Conservation (phyloP, 2,888 invertebrate genomes). For the Lasioglossum pauxillum region DNA sequence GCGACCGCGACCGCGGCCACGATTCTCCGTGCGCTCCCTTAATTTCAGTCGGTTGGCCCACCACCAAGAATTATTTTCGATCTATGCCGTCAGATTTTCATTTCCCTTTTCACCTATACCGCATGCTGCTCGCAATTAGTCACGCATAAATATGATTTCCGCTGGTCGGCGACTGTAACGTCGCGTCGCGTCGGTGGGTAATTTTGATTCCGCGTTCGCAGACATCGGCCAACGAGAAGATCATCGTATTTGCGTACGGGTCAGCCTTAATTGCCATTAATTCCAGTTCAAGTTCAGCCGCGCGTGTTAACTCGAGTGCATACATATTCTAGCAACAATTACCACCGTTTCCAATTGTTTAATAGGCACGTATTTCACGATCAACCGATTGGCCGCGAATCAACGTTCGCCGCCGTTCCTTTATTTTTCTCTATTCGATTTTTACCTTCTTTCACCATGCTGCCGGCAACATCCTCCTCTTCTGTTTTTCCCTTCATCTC, state of each 20-base stretch:
- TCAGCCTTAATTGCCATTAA: conserved; percentile 75
- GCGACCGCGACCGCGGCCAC: conserved; percentile 19
- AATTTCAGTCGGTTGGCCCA: conserved; percentile 38
- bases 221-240: conserved; percentile 57
- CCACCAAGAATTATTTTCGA: conserved; percentile 69
- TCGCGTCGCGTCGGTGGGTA: not conserved
- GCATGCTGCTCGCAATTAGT: not conserved
- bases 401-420: not conserved
- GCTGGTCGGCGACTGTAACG: not conserved
- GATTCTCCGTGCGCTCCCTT: not conserved
- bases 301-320: conserved; percentile 31
- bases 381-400: not conserved
- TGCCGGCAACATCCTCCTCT: conserved; percentile 21
- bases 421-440: not conserved
- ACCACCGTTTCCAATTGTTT: not conserved
- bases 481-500: not conserved
- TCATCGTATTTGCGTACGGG: conserved; percentile 58
- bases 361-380: not conserved
- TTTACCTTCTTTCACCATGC: conserved; percentile 64
- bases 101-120: not conserved
- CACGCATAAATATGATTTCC: not conserved
- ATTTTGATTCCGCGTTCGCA: conserved; percentile 31
- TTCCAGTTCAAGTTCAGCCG: conserved; percentile 73
- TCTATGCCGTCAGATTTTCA: conserved; percentile 33
- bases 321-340: conserved; percentile 22